Evolutionary conservation across 2,888 invertebrate genomes (phyloP), one percentile per base, ranked within the genome.

Genomic region (Macrostomum cliftonense): DNA sequence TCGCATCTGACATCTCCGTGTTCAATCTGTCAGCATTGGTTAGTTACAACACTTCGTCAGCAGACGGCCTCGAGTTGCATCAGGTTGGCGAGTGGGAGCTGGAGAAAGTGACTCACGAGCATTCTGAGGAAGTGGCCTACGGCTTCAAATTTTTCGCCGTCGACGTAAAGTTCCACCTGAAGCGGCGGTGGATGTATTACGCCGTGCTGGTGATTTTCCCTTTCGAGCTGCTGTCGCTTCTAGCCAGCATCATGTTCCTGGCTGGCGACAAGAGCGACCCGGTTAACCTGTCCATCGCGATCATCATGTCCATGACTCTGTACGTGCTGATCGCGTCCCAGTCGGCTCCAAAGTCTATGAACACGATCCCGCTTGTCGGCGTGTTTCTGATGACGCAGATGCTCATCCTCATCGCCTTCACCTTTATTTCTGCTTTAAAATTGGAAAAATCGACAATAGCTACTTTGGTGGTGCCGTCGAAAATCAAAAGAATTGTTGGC

Each of bases 251-350:
- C 19, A 50, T 50, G 20, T 50, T 50, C 50, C 47, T 47, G 16
- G 40, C 49, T 12, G 49, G 40, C 38, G 50, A 50, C 21, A 50
- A 45, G 12, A 47, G 50, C n/a, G 50, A 50, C 20, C 9, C 46
- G 11, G 19, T 50, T 4, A 39, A 36, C 39, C 46, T 50, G 14
- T 45, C 50, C n/a, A 17, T 50, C 13, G 47, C 50, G 12, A 16
- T 50, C 11, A 47, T 50, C 12, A 21, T 50, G 16, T 37, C 37
- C 20, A 50, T 50, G 50, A 50, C 50, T 14, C 47, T 50, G 50
- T 50, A 50, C 28, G 50, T 50, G 12, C 37, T 50, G n/a, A 50
- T 50, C 17, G 50, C 49, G 12, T 50, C 50, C n/a, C 39, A 45
- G 9, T 49, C 47, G 28, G 50, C 50, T 38, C 50, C 50, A 12